phyloP scores from a whole-genome alignment of 2,888 invertebrate species.

The Molorchus minor region DNA sequence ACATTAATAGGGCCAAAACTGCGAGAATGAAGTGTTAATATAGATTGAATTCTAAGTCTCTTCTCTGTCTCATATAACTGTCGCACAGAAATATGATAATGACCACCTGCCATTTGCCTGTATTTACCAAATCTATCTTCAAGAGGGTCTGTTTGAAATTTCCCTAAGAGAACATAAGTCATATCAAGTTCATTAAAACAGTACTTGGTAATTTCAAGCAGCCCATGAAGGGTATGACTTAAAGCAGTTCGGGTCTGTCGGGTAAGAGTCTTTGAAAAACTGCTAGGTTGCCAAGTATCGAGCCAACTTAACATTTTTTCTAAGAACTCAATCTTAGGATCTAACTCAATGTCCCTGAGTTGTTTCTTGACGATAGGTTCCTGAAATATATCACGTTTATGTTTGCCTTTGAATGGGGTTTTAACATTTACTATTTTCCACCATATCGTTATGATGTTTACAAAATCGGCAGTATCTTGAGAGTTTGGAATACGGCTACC shows the following conservation, averaged over 20 bases:
- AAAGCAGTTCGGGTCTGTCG: constrained; percentile 20
- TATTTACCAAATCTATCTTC: constrained; percentile 25
- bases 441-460: constrained; percentile 26
- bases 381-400: background rate
- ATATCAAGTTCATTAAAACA: constrained; percentile 11
- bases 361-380: constrained; percentile 18
- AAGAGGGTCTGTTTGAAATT: constrained; percentile 15
- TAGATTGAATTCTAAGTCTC: constrained; percentile 24
- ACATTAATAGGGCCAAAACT: constrained; percentile 17
- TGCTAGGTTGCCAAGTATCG: constrained; percentile 21
- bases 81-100: constrained; percentile 22
- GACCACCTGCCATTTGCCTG: constrained; percentile 21
- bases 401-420: constrained; percentile 26
- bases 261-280: constrained; percentile 23
- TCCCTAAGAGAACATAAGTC: constrained; percentile 10
- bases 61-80: constrained; percentile 23
- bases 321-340: constrained; percentile 18
- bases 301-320: constrained; percentile 25
- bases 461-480: constrained; percentile 31
- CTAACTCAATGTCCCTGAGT: background rate
- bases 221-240: constrained; percentile 4
- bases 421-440: constrained; percentile 30
- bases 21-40: constrained; percentile 22
- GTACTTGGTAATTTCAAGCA: constrained; percentile 17
- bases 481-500: background rate